Base-by-base conservation (phyloP, 2,113 vertebrate genomes). In the Desmodus rotundus region DNA sequence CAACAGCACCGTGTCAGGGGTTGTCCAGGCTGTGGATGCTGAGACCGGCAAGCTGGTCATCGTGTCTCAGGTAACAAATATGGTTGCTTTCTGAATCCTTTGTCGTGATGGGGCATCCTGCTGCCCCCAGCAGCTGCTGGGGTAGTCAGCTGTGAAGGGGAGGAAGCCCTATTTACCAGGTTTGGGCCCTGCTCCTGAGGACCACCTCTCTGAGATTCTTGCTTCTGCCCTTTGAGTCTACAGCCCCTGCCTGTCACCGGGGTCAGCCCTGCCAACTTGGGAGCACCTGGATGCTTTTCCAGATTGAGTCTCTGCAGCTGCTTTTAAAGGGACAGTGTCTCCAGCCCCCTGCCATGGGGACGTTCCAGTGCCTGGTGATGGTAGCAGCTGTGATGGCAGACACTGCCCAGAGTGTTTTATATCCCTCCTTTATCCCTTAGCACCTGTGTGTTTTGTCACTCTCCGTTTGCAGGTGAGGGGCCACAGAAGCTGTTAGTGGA, bases 1-100 rank as follows among this genome's bases (percentile, higher is more conserved):
- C 47, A 99, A 98, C 0, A 98, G 99, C 33, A 98, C 98, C 0
- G 99, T 99, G 50, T 99, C 98, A 0, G 99, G 99, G 31, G 96
- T 99, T 17, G 99, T 99, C 20, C 99, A 99, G 98, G 99, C 99
- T 3, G 98, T 99, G 36, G 99, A 99, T 73, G 98, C 98, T 0
- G 99, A 99, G 97, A 99, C 99, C 0, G 99, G 99, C 67, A 99
- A 99, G 92, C 98, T 99, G 1, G 98, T 99, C 0, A 90, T 99
- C 0, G 98, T 99, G 36, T 99, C 99, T 14, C 99, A 99, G 99
- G 99, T 99, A 98, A 96, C 0, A 1, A 17, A 7, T 12, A 13
- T 1, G 12, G 78, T 24, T 19, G 31, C n/a, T 26, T 17, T 43
- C 65, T 1, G 4, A 26, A 12, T 17, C 52, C 0, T 8, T 36